Percentiles rank a stretch among this genome's conserved stretches.
Evolutionary conservation across 2,888 invertebrate genomes (phyloP).

Genomic region (Apamea monoglypha): DNA sequence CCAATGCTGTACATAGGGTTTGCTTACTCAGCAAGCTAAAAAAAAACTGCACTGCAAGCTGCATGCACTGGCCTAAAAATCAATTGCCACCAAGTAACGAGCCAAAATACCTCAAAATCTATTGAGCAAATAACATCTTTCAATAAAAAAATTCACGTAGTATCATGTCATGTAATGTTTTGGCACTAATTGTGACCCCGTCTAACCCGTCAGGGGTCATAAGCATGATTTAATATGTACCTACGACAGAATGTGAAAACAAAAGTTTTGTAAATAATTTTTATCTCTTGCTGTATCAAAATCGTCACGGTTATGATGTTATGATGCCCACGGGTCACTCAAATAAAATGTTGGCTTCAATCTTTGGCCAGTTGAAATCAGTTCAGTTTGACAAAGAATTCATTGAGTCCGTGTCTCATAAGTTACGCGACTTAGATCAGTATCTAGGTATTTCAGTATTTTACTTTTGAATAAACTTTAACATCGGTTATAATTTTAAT

Average conservation of each 20-base stretch:
- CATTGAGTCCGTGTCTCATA: background rate
- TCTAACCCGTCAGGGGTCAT: conserved; percentile 53
- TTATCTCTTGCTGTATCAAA: background rate
- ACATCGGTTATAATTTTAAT: background rate
- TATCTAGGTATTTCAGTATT: no score
- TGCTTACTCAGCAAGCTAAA: no score
- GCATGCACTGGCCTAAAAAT: background rate
- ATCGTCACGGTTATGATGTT: background rate
- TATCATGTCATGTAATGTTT: conserved; percentile 42
- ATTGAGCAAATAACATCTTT: background rate
- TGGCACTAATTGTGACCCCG: conserved; percentile 56
- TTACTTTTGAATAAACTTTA: no score
- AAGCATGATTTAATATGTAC: conserved; percentile 39
- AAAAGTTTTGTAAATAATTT: conserved; percentile 12
- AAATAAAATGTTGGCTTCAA: background rate
- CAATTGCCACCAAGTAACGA: background rate
- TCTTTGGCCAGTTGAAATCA: background rate
- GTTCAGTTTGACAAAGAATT: no score
- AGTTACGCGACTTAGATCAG: no score
- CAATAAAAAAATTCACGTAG: conserved; percentile 24
- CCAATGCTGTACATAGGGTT: no score
- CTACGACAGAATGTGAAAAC: conserved; percentile 6
- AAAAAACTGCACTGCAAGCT: no score
- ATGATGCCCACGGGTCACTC: background rate
- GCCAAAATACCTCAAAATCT: conserved; percentile 15